phyloP scores from a whole-genome alignment of 2,888 invertebrate genomes.

The Polyploca ridens region DNA sequence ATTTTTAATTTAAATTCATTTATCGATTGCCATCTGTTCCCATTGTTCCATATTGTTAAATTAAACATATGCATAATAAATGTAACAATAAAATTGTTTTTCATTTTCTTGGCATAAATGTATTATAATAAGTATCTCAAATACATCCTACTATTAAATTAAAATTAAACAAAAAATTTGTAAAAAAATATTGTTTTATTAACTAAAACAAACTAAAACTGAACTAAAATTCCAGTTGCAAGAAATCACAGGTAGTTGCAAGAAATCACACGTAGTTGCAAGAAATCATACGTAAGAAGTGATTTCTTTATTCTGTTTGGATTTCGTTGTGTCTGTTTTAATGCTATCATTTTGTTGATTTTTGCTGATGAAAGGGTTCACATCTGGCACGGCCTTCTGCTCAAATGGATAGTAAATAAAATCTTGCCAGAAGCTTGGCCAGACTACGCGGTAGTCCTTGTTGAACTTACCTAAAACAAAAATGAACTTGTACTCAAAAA shows the following conservation, averaged over 20 bases:
- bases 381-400: conserved; percentile 46
- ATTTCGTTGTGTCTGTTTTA: too few species aligned
- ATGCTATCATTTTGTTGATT: conserved; percentile 18
- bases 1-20: not conserved
- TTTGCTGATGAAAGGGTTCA: conserved; percentile 37
- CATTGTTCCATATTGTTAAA: not conserved
- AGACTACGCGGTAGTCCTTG: conserved; percentile 63
- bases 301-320: too few species aligned
- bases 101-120: not conserved
- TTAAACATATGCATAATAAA: not conserved
- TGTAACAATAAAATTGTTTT: not conserved
- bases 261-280: not conserved
- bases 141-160: not conserved
- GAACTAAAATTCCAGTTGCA: too few species aligned
- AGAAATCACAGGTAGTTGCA: not conserved
- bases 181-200: conserved; percentile 16
- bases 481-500: too few species aligned
- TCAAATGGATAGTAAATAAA: conserved; percentile 75
- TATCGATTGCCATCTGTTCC: not conserved
- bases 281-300: too few species aligned
- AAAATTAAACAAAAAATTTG: not conserved
- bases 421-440: conserved; percentile 72
- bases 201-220: not conserved
- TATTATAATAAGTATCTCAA: not conserved
- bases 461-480: conserved; percentile 71